Base-by-base conservation (phyloP, 2,888 invertebrate genomes). In the Caenorhabditis drosophilae region DNA sequence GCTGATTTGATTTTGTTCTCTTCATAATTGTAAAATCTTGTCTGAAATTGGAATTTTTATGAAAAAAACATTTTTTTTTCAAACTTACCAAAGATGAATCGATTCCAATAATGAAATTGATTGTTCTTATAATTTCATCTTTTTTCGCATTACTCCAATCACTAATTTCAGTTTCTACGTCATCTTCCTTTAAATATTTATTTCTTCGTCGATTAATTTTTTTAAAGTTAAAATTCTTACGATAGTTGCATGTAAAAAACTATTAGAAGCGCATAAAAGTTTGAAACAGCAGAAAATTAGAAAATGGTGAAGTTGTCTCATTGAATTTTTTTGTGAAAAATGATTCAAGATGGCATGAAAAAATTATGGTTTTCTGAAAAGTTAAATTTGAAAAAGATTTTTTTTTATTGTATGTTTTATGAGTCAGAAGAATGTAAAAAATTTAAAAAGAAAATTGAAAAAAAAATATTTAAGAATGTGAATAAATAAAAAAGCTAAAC, bases 71-170 rank as follows among this genome's bases (percentile, higher is more conserved):
- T 16, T n/a, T 9, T 47, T 4, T 11, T 4, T 27, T 38, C 16
- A 23, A 2, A 55, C 66, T 41, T 12, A 72, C 72, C 48, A 72
- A 40, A 15, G 62, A 60, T 9, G 67, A 62, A 38, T 72, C 72
- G 12, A 69, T 58, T 11, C 61, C 69, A 4, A 72, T 20, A n/a
- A 72, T 20, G 41, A 69, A 56, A 9, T 67, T 62, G 11, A 72
- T 58, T n/a, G 53, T 46, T n/a, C 54, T 49, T 2, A 58, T 22
- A 22, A 59, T 53, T 23, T 51, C 58, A 42, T 52, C 60, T 1
- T 54, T 59, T 23, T 49, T 54, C 6, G 57, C 61, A 35, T 69
- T 67, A 38, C 63, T 63, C 72, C 72, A 72, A 27, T 72, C 72
- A 53, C 50, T 55, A 0, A 67, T 53, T 36, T 60, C 67, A 0